Percentiles rank a stretch among this genome's conserved stretches.
Evolutionary conservation across 2,113 vertebrate species (phyloP).

Genomic region (Mustela lutreola): DNA sequence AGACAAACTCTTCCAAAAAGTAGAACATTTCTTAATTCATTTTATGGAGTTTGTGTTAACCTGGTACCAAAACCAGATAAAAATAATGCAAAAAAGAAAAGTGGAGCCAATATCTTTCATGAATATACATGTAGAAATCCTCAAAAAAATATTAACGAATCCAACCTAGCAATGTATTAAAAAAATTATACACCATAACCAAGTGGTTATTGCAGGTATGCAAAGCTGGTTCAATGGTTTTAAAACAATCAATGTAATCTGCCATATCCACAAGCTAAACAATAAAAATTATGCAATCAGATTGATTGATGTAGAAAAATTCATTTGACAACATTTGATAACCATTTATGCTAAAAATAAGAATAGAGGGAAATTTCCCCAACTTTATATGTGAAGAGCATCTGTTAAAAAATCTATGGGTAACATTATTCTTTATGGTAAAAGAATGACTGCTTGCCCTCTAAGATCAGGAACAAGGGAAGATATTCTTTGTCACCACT

Average conservation of each 20-base stretch:
- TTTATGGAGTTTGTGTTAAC: background rate
- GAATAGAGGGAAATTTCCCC: background rate
- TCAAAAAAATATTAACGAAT: background rate
- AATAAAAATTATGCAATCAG: background rate
- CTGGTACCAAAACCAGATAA: background rate
- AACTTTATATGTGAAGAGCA: background rate
- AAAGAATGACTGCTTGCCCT: background rate
- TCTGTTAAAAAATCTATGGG: background rate
- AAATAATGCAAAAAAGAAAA: background rate
- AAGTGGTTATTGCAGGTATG: background rate
- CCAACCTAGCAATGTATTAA: background rate
- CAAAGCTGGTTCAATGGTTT: background rate
- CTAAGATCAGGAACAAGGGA: background rate
- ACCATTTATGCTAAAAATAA: background rate
- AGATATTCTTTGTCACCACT: background rate
- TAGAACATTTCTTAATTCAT: background rate
- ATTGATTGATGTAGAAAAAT: background rate
- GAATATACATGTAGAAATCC: background rate
- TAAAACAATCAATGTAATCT: background rate
- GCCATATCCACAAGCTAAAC: background rate
- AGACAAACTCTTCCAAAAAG: background rate
- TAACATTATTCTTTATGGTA: background rate
- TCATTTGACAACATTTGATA: background rate
- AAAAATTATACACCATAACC: background rate
- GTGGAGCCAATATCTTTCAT: background rate